Evolutionary conservation across 2,888 invertebrate species (phyloP).

Genomic region (Agonopterix subpropinquella): DNA sequence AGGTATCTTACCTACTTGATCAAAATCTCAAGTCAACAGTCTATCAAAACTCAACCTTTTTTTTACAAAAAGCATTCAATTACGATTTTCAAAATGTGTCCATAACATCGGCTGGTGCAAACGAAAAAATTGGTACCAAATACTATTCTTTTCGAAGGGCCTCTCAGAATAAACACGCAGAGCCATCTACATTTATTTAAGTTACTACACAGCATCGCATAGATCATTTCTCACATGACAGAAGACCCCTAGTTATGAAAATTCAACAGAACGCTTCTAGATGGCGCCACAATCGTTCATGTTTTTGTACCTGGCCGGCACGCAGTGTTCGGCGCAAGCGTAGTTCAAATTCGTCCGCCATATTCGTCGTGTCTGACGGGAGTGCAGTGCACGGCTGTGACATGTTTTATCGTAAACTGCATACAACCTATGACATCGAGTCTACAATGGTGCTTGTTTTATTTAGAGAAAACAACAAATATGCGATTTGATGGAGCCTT

Average conservation of each 20-base stretch:
- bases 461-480: conserved; percentile 48
- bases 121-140: too few species aligned
- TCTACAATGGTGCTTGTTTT: conserved; percentile 51
- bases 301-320: conserved; percentile 52
- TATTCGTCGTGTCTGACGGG: conserved; percentile 73
- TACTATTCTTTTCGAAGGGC: too few species aligned
- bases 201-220: neutral
- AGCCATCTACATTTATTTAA: neutral
- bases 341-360: conserved; percentile 74
- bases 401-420: conserved; percentile 70
- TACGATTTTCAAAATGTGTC: too few species aligned
- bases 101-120: too few species aligned
- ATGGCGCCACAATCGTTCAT: conserved; percentile 36
- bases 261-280: conserved; percentile 23
- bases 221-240: neutral
- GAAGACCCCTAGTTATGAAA: conserved; percentile 4
- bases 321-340: conserved; percentile 54
- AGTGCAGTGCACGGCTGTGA: conserved; percentile 68
- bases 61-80: too few species aligned
- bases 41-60: too few species aligned
- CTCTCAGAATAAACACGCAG: too few species aligned
- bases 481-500: conserved; percentile 54
- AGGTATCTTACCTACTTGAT: too few species aligned
- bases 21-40: too few species aligned
- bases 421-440: conserved; percentile 58